Base-by-base conservation (phyloP, 2,888 invertebrate genomes). In the Harpalus rufipes region DNA sequence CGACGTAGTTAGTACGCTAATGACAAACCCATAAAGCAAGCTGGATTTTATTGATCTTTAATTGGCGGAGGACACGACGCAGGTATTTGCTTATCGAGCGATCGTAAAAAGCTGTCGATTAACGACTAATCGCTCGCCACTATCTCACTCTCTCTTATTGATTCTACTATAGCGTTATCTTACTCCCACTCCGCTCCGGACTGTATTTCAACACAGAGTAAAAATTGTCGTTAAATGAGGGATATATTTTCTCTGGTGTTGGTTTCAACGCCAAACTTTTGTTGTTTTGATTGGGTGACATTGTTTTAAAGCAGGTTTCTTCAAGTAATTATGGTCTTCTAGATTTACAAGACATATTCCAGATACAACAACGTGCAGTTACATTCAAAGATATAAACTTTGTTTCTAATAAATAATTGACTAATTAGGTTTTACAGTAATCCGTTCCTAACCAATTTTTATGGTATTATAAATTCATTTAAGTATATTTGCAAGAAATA, bases 81-180 rank as follows among this genome's bases (percentile, higher is more conserved):
- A 25, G 84, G 84, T 84, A 84, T 84, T 84, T 84, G 84, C 78
- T 78, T 84, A 84, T 84, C 84, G 84, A 16, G 7, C 44, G 78
- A 84, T 84, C 84, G 65, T 84, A 84, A 84, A 84, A 84, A 84
- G 21, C 78, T 84, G 84, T 84, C 84, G 84, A 84, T 84, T 84
- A 84, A 84, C 84, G 84, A 84, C 78, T 84, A 84, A 84, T 84
- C 84, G 84, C 39, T 61, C 8, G 44, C 61, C 12, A 39, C 61
- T 80, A 25, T 78, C 78, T 78, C 58, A 32, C 78, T 78, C 51
- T 21, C 58, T 78, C 78, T 12, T 25, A n/a, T 7, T 8, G 1
- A 78, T 14, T 25, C 21, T 8, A 8, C n/a, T 12, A 78, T 32
- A 21, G 56, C 16, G 10, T 58, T 32, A 7, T 78, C 58, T 56